Conservation (phyloP, 2,888 invertebrate genomes). For the Ophonus ardosiacus region DNA sequence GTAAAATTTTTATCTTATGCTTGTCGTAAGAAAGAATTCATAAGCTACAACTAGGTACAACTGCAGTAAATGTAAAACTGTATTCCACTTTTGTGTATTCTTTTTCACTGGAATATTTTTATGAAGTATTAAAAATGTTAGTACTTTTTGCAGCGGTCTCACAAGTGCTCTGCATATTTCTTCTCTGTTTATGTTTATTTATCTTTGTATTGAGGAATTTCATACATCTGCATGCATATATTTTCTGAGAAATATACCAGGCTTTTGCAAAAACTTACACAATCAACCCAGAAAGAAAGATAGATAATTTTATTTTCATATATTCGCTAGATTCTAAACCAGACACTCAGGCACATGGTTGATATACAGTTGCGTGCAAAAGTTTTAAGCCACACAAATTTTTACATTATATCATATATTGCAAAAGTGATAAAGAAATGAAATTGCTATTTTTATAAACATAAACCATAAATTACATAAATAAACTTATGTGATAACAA, state of each 20-base stretch:
- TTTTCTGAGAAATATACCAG: neutral
- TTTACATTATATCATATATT: no score
- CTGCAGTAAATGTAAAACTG: slow-evolving; percentile 15
- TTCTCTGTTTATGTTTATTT: slow-evolving; percentile 2
- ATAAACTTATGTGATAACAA: no score
- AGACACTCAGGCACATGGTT: no score
- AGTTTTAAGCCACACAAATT: no score
- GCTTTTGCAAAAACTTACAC: neutral
- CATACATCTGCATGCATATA: neutral
- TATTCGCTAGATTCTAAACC: no score
- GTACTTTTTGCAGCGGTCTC: slow-evolving; percentile 12
- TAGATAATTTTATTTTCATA: no score
- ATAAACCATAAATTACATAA: no score
- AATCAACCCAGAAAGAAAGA: neutral
- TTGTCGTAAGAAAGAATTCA: no score
- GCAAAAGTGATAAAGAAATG: no score
- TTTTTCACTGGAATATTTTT: slow-evolving; percentile 10
- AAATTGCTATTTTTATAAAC: no score
- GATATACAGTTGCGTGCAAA: no score
- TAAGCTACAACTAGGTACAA: neutral
- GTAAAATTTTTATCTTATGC: no score
- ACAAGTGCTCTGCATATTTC: slow-evolving; percentile 31
- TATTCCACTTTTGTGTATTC: slow-evolving; percentile 13
- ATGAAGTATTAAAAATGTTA: slow-evolving; percentile 43
- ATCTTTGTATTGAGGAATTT: slow-evolving; percentile 10